Percentiles rank a stretch among this genome's conserved stretches.
Evolutionary conservation across 2,113 vertebrate species (phyloP).

Genomic region (Isurus oxyrinchus): DNA sequence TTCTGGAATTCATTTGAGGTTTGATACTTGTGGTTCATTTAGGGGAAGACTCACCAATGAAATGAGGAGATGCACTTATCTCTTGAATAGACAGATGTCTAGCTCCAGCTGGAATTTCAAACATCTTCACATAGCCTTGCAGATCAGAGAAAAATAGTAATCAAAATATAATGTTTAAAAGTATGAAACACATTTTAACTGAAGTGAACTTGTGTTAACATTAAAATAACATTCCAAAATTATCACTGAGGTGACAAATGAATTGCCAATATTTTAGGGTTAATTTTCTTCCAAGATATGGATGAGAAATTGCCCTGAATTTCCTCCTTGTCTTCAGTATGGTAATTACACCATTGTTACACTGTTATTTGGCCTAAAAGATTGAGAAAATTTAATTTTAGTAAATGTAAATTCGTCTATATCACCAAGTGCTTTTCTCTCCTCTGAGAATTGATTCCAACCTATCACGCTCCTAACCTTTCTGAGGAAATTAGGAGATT

Average conservation of each 20-base stretch:
- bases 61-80: slow-evolving; percentile 69
- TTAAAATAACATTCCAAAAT: slow-evolving; percentile 1
- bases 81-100: slow-evolving; percentile 91
- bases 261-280: not conserved
- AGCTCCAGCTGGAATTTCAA: slow-evolving; percentile 87
- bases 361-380: not conserved
- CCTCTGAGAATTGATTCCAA: not conserved
- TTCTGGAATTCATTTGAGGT: not conserved
- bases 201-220: not conserved
- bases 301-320: not conserved
- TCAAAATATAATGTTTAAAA: slow-evolving; percentile 39
- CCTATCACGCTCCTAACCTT: not conserved
- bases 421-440: not conserved
- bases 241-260: not conserved
- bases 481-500: not conserved
- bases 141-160: not conserved
- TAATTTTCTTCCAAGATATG: not conserved
- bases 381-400: not conserved
- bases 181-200: not conserved
- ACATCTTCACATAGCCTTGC: slow-evolving; percentile 84
- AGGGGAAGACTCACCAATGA: slow-evolving; percentile 64
- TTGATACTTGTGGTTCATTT: not conserved
- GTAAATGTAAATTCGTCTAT: not conserved
- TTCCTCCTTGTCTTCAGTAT: not conserved
- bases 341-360: not conserved